These are phyloP conservation scores for Nothocercus julius DNA, from an alignment of 2,113 vertebrate species.

Conservation along the genomic window DNA sequence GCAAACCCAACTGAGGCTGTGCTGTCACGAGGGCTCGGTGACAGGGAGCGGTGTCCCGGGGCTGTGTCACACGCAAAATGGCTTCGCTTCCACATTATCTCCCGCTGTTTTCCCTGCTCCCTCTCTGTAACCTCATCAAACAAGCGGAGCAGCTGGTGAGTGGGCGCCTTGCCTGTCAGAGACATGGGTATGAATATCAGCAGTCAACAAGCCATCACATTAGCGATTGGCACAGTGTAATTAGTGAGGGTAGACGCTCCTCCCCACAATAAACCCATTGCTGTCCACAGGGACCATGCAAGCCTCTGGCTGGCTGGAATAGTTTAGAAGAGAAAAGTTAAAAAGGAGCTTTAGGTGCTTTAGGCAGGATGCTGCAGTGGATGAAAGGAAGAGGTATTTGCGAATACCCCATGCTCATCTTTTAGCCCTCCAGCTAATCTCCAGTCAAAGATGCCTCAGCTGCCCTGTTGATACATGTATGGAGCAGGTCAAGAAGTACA, in stretches of 20 bases:
- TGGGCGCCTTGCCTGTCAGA: constrained; percentile 66
- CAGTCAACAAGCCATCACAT: constrained; percentile 66
- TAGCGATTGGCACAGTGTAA: constrained; percentile 39
- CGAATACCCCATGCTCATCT: background rate
- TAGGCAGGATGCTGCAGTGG: background rate
- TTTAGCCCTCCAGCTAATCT: background rate
- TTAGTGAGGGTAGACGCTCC: constrained; percentile 7
- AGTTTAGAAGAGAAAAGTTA: background rate
- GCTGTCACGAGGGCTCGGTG: background rate
- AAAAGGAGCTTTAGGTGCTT: background rate
- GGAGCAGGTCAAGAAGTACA: background rate
- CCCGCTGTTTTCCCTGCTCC: constrained; percentile 46
- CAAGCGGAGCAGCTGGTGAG: constrained; percentile 69
- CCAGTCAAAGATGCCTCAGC: background rate
- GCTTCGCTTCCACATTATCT: background rate
- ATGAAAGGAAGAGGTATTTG: background rate
- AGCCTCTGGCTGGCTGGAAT: constrained; percentile 4
- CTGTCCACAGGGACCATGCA: constrained; percentile 28
- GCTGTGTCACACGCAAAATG: background rate
- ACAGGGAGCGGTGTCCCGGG: background rate
- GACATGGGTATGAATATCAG: constrained; percentile 64
- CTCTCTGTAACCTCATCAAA: constrained; percentile 62
- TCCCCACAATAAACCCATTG: constrained; percentile 50
- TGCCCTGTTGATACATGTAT: background rate
- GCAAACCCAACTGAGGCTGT: no score